phyloP scores from a whole-genome alignment of 2,797 vertebrate species.

The Lycodopsis pacificus region DNA sequence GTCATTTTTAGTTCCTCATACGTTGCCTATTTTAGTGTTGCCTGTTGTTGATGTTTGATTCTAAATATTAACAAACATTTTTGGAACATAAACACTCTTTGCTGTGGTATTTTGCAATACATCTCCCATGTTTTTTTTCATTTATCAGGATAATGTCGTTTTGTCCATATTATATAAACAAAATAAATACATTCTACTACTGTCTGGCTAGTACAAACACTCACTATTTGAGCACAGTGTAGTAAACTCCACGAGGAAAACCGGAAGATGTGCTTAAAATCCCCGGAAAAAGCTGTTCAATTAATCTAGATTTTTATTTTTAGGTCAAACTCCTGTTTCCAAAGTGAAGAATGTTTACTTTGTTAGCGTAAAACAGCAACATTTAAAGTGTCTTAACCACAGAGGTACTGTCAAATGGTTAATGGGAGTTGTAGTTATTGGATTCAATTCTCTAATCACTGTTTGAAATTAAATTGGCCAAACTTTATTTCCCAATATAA shows the following conservation, averaged over 20 bases:
- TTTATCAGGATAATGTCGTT: neutral
- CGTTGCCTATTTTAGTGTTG: neutral
- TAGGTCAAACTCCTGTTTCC: neutral
- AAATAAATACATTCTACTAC: neutral
- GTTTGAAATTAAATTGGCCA: neutral
- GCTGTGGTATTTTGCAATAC: neutral
- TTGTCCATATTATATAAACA: neutral
- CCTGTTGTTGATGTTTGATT: neutral
- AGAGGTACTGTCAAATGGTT: neutral
- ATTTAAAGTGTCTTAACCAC: neutral
- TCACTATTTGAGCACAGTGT: neutral
- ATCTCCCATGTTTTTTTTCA: neutral
- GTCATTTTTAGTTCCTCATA: neutral
- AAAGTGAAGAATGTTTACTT: neutral
- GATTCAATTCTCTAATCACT: neutral
- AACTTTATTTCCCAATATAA: neutral
- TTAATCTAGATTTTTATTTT: neutral
- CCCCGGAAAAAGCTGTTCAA: neutral
- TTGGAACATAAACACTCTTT: neutral
- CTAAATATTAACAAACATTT: neutral
- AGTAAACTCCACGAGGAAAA: neutral
- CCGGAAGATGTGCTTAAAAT: neutral
- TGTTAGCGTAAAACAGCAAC: neutral
- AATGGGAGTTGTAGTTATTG: neutral
- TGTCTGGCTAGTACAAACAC: neutral